Percentiles rank a stretch among this genome's conserved stretches.
These are phyloP conservation scores for Triplophysa tibetana DNA, from an alignment of 2,113 vertebrate genomes.

Conservation along the genomic window DNA sequence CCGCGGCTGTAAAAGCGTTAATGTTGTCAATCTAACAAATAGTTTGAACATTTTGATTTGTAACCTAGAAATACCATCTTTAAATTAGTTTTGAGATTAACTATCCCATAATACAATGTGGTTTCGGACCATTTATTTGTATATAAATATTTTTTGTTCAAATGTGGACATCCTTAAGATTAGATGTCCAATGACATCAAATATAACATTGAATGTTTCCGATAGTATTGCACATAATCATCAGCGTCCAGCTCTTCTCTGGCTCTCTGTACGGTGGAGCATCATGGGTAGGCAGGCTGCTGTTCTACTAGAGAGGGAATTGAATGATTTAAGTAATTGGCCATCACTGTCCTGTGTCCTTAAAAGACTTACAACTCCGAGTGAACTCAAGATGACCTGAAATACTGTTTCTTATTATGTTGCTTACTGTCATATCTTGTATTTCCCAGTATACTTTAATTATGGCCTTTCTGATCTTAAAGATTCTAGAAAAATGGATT, in stretches of 20 bases:
- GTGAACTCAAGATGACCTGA: not conserved
- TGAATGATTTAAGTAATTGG: conserved; percentile 36
- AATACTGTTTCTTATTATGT: not conserved
- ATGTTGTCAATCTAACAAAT: no score
- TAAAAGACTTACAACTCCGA: not conserved
- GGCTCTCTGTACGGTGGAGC: not conserved
- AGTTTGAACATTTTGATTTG: no score
- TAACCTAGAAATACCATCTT: no score
- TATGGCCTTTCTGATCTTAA: not conserved
- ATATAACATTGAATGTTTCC: no score
- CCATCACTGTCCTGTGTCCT: not conserved
- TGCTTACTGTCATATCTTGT: not conserved
- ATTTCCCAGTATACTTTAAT: not conserved
- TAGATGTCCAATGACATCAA: not conserved
- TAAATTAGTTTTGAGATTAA: no score
- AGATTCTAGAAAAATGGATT: not conserved
- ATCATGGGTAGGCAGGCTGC: conserved; percentile 8
- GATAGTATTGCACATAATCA: not conserved
- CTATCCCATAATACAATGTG: no score
- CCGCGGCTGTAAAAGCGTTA: no score
- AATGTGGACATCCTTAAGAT: not conserved
- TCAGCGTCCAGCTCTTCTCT: not conserved
- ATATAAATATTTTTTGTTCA: no score
- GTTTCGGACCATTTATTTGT: no score
- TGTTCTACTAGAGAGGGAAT: not conserved